Base-by-base conservation (phyloP, 2,888 invertebrate species). In the Calameuta pallipes region DNA sequence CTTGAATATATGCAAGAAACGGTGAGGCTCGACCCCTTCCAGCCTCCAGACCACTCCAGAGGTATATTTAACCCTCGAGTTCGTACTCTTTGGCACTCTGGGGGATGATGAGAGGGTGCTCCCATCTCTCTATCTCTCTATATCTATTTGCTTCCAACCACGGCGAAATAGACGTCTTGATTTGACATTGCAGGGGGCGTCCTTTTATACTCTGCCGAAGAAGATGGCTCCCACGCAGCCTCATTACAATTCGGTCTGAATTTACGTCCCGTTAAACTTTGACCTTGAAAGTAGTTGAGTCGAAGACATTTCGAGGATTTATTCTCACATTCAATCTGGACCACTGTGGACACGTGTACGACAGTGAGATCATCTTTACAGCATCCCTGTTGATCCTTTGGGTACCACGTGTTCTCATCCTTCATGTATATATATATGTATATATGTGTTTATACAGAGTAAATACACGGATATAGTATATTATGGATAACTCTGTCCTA, bases 21-120 rank as follows among this genome's bases (percentile, higher is more conserved):
- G 11, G 33, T 33, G 71, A 71, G 13, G 31, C 71, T 71, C 70
- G 30, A 4, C 30, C 30, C 70, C 70, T n/a, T 11, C 0, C 70
- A 1, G 2, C 31, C 15, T 31, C 31, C 30, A 0, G 31, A 34
- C 31, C 31, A 71, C 71, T 12, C 71, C 3, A 15, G 31, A 71
- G 13, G 71, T 71, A 71, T 71, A 71, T 31, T 31, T 23, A 71
- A 31, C 71, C 80, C 77, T 80, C 73, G 34, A 74, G 69, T 13
- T 76, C 75, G 71, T 74, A 74, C 76, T 76, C 23, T 35, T 73
- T 11, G 33, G n/a, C 37, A 23, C 74, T 76, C 30, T 69, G 41
- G 37, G 4, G 37, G 13, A 13, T 15, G 37, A 37, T 1, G 37
- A 13, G 37, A 37, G 37, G n/a, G 31, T 36, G 36, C 3, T 36